Percentiles rank a stretch among this genome's conserved stretches.
phyloP scores from a whole-genome alignment of 2,113 vertebrate species.

The Paraplagusia blochii region DNA sequence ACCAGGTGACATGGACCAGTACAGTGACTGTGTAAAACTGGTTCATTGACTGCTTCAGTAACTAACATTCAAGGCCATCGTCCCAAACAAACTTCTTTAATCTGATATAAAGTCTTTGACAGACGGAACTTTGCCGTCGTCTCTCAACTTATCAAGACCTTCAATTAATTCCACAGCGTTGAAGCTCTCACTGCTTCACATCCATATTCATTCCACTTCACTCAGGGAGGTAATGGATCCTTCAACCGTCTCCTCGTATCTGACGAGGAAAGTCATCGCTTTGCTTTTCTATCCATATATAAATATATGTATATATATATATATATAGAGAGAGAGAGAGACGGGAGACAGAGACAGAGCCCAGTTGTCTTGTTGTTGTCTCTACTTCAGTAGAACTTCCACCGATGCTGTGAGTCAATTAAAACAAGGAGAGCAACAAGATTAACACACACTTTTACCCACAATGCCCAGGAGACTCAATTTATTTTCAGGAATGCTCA shows the following conservation, averaged over 20 bases:
- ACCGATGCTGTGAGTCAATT: constrained; percentile 70
- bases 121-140: constrained; percentile 9
- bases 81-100: constrained; percentile 9
- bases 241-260: neutral
- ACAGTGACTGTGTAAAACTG: too few species aligned
- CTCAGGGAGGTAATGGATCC: neutral
- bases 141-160: neutral
- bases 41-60: too few species aligned
- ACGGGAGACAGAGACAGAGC: neutral
- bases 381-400: constrained; percentile 41
- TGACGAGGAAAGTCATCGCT: neutral
- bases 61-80: neutral
- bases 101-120: constrained; percentile 1
- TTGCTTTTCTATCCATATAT: neutral
- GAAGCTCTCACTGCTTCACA: neutral
- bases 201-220: neutral
- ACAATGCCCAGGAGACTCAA: constrained; percentile 65
- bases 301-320: too few species aligned
- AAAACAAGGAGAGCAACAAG: constrained; percentile 46
- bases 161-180: constrained; percentile 17
- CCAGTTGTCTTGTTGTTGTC: constrained; percentile 31
- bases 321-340: neutral
- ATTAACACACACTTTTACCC: constrained; percentile 67
- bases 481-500: constrained; percentile 70
- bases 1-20: too few species aligned